Percentiles rank a stretch among this genome's conserved stretches.
These are phyloP conservation scores for Gasterosteus aculeatus DNA, from an alignment of 2,113 vertebrate species.

Conservation along the genomic window DNA sequence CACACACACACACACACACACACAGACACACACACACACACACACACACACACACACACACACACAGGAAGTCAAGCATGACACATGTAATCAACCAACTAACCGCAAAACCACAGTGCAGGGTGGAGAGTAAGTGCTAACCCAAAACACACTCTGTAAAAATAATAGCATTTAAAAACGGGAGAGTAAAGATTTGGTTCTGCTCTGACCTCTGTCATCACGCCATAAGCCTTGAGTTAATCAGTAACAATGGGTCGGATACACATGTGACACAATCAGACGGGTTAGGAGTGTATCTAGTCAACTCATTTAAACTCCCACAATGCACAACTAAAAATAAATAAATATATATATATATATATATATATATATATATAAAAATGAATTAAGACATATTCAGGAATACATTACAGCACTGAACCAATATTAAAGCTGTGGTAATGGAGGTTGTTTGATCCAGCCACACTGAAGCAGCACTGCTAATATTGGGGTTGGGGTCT, in stretches of 20 bases:
- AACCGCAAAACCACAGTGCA: slow-evolving; percentile 38
- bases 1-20: slow-evolving; percentile 20
- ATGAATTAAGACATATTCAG: slow-evolving; percentile 6
- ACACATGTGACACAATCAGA: slow-evolving; percentile 47
- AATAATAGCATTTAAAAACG: background rate
- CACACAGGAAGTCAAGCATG: slow-evolving; percentile 14
- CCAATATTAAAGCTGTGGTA: slow-evolving; percentile 44
- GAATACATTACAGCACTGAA: slow-evolving; percentile 30
- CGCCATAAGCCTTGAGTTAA: slow-evolving; percentile 35
- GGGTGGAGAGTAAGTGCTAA: slow-evolving; percentile 13
- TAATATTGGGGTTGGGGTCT: slow-evolving; percentile 96
- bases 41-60: slow-evolving; percentile 18
- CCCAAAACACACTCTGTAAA: slow-evolving; percentile 11
- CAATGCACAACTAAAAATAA: slow-evolving; percentile 2
- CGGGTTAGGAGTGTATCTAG: slow-evolving; percentile 26
- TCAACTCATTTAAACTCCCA: slow-evolving; percentile 24
- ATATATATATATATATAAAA: background rate
- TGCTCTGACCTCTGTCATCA: slow-evolving; percentile 21
- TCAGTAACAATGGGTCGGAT: slow-evolving; percentile 50
- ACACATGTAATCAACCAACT: slow-evolving; percentile 46
- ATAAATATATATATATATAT: background rate
- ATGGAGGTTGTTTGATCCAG: slow-evolving; percentile 78
- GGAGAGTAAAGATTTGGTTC: slow-evolving; percentile 25
- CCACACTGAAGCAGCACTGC: slow-evolving; percentile 99
- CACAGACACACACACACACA: slow-evolving; percentile 21